These are phyloP conservation scores for Tangara arthus DNA, from an alignment of 2,797 vertebrate genomes.

Conservation along the genomic window DNA sequence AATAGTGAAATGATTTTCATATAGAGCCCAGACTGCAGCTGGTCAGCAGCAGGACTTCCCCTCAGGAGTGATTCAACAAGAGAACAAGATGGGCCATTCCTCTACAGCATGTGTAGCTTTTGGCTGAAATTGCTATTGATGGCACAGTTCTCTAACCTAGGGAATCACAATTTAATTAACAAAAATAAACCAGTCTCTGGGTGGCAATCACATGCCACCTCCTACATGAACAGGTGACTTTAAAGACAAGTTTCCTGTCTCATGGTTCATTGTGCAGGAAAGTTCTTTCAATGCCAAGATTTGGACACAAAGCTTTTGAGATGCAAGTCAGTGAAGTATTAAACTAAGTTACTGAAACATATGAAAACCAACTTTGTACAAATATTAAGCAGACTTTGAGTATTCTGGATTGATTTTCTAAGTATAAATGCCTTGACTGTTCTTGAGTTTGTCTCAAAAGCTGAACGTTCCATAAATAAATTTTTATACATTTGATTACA, in stretches of 20 bases:
- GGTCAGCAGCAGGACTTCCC: background rate
- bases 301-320: background rate
- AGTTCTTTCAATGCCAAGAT: background rate
- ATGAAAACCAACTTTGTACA: background rate
- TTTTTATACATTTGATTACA: background rate
- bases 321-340: background rate
- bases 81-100: background rate
- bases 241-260: background rate
- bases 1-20: background rate
- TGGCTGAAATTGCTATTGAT: background rate
- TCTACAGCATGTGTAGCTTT: background rate
- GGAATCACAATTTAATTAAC: background rate
- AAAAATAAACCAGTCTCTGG: background rate
- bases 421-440: background rate
- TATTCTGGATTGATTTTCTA: background rate
- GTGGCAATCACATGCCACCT: background rate
- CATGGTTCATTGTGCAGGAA: background rate
- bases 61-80: background rate
- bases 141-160: background rate
- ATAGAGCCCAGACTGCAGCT: background rate
- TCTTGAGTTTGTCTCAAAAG: background rate
- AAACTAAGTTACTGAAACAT: background rate
- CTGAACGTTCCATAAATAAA: background rate
- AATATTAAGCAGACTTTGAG: background rate
- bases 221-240: background rate